phyloP scores from a whole-genome alignment of 2,797 vertebrate genomes.

The Anguilla obscura region DNA sequence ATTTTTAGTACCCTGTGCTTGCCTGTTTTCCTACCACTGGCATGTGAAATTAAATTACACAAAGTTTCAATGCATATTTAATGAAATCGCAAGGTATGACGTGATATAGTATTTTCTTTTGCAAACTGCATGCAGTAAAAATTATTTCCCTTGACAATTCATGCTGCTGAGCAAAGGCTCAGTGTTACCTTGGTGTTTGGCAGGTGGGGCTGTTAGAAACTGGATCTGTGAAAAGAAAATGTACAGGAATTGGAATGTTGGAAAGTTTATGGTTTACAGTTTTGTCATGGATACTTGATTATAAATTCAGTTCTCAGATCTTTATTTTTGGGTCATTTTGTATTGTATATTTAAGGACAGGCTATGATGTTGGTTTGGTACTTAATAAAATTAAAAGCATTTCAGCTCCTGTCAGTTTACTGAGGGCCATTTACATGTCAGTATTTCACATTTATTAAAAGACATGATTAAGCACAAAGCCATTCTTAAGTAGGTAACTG shows the following conservation, averaged over 20 bases:
- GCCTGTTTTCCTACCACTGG: background rate
- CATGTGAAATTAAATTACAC: background rate
- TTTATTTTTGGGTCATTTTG: background rate
- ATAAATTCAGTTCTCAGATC: background rate
- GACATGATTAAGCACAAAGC: background rate
- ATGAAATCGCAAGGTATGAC: background rate
- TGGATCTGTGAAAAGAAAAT: background rate
- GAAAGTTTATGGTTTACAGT: background rate
- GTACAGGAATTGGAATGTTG: background rate
- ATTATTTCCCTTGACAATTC: background rate
- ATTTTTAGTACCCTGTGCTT: background rate
- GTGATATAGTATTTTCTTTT: background rate
- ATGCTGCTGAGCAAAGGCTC: background rate
- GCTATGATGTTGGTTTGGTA: background rate
- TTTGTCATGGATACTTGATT: background rate
- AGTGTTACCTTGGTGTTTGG: conserved; percentile 13
- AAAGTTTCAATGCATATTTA: background rate
- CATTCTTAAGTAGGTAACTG: background rate
- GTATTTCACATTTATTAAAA: background rate
- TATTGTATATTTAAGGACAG: background rate
- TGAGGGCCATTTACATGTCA: background rate
- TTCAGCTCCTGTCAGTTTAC: background rate
- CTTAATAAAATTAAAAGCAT: background rate
- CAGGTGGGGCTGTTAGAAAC: background rate
- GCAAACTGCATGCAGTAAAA: background rate